Evolutionary conservation across 2,113 vertebrate species (phyloP).

Genomic region (Grantiella picta): DNA sequence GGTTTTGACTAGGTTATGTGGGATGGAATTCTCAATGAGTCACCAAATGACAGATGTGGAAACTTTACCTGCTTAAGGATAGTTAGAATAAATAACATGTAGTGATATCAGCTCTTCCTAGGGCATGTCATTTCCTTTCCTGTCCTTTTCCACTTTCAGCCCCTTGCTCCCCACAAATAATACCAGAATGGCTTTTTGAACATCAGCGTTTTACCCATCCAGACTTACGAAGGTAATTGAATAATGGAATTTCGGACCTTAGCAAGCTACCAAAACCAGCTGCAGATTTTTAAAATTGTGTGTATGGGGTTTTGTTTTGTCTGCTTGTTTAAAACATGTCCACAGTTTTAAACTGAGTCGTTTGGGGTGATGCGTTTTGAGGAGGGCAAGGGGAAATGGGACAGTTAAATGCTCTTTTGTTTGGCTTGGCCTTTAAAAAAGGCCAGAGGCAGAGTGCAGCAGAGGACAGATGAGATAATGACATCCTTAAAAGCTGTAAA

Average conservation of each 20-base stretch:
- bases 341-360: neutral
- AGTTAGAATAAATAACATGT: neutral
- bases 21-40: neutral
- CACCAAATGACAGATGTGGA: neutral
- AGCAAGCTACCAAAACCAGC: neutral
- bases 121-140: neutral
- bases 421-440: neutral
- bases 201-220: neutral
- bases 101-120: neutral
- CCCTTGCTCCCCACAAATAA: neutral
- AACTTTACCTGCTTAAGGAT: neutral
- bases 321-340: neutral
- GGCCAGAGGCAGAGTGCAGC: neutral
- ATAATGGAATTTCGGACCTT: neutral
- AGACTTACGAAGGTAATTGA: neutral
- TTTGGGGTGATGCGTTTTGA: neutral
- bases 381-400: neutral
- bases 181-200: neutral
- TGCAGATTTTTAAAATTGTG: neutral
- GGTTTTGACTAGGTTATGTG: neutral
- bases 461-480: slow-evolving; percentile 31
- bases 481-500: slow-evolving; percentile 22
- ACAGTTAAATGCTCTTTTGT: neutral
- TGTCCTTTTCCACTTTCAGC: neutral
- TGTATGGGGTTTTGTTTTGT: neutral